phyloP scores from a whole-genome alignment of 2,113 vertebrate genomes.

The Maylandia zebra region DNA sequence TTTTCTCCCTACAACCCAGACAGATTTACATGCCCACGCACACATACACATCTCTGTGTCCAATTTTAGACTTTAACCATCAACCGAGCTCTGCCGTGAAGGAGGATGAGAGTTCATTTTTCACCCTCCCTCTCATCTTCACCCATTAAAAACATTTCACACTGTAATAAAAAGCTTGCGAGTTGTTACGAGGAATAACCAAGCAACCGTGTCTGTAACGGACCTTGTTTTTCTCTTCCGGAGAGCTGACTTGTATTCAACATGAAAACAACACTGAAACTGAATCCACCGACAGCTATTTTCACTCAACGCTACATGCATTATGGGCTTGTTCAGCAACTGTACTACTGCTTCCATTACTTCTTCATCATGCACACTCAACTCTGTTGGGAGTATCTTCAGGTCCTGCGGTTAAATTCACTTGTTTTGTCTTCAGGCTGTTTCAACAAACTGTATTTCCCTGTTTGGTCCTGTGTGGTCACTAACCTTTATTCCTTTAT shows the following conservation, averaged over 20 bases:
- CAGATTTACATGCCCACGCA: background rate
- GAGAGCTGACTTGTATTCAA: background rate
- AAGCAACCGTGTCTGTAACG: background rate
- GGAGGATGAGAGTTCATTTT: background rate
- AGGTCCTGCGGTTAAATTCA: accelerated
- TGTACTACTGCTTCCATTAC: background rate
- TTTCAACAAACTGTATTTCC: background rate
- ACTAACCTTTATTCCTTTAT: background rate
- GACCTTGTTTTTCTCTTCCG: background rate
- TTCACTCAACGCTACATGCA: background rate
- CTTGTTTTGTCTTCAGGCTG: background rate
- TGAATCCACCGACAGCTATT: background rate
- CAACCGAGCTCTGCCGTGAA: background rate
- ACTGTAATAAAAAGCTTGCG: background rate
- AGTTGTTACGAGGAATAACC: background rate
- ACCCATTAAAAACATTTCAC: background rate
- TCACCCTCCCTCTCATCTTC: background rate
- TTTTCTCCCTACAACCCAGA: background rate
- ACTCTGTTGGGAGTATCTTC: background rate
- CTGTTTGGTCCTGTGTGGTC: background rate
- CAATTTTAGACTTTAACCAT: conserved; percentile 22
- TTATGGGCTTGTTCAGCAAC: background rate
- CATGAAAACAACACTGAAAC: background rate
- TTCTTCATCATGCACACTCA: background rate
- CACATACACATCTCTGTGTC: background rate